Evolutionary conservation across 2,888 invertebrate genomes (phyloP).

Genomic region (Heteromyza rotundicornis): DNA sequence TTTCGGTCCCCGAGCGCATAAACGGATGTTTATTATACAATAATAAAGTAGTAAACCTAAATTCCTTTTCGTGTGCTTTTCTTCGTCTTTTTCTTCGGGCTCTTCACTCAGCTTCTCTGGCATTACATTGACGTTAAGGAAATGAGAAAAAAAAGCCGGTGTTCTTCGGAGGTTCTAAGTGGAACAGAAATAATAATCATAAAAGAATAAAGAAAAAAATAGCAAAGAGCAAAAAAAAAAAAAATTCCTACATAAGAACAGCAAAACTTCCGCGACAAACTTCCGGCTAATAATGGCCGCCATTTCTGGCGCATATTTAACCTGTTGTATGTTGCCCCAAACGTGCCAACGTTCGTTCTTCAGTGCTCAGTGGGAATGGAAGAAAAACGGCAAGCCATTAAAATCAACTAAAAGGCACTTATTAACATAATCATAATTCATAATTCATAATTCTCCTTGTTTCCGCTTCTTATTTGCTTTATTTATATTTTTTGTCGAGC

Average conservation of each 20-base stretch:
- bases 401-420: conserved; percentile 30
- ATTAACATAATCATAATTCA: conserved; percentile 24
- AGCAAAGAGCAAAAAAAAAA: not conserved
- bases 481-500: not conserved
- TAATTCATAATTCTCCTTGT: conserved; percentile 17
- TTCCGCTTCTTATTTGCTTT: not conserved
- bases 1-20: not conserved
- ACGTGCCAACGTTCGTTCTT: not conserved
- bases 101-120: too few relatives aligned
- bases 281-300: conserved; percentile 8
- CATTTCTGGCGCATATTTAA: not conserved
- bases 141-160: too few relatives aligned
- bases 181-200: too few relatives aligned
- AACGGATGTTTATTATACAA: conserved; percentile 28
- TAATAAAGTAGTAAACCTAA: conserved; percentile 19
- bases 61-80: conserved; percentile 11
- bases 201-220: too few relatives aligned
- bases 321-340: conserved; percentile 14
- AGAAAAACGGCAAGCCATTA: conserved; percentile 15
- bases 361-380: too few relatives aligned
- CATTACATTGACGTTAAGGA: too few relatives aligned
- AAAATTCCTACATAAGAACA: not conserved
- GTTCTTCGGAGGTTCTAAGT: too few relatives aligned
- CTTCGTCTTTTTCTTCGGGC: too few relatives aligned
- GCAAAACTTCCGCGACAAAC: conserved; percentile 12